A percentile compares a stretch with the other conserved stretches of the same genome.
These are phyloP conservation scores for Ferrisia virgata DNA, from an alignment of 2,888 invertebrate genomes.

Conservation along the genomic window DNA sequence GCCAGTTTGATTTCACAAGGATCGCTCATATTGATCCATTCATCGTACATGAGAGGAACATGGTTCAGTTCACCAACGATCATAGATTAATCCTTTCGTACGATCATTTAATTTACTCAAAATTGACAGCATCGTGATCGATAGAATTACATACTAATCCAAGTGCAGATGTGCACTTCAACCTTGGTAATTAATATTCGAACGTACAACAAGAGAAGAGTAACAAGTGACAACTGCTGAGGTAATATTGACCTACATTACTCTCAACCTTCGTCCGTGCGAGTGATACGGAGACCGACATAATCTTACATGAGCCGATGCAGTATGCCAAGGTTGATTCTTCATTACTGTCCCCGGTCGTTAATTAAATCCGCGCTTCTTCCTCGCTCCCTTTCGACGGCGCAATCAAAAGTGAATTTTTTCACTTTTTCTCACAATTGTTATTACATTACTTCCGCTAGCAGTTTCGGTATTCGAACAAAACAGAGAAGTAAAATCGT, in stretches of 20 bases:
- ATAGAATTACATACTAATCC: not conserved
- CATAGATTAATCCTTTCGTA: no score
- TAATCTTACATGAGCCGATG: slow-evolving; percentile 26
- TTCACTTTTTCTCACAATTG: slow-evolving; percentile 18
- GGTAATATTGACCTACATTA: slow-evolving; percentile 28
- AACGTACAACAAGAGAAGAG: not conserved
- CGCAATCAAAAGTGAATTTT: not conserved
- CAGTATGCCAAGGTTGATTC: slow-evolving; percentile 28
- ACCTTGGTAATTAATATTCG: slow-evolving; percentile 13
- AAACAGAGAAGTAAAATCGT: not conserved
- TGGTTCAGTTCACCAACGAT: no score
- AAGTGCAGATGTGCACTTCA: not conserved
- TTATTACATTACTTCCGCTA: not conserved
- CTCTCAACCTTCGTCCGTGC: slow-evolving; percentile 5
- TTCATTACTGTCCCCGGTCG: slow-evolving; percentile 13
- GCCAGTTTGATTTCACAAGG: no score
- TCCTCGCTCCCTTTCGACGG: not conserved
- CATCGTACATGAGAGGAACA: no score
- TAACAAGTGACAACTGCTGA: slow-evolving; percentile 21
- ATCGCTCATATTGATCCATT: no score
- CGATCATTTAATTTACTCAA: not conserved
- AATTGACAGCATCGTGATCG: not conserved
- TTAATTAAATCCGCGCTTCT: not conserved
- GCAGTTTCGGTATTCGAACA: not conserved
- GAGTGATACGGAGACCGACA: slow-evolving; percentile 21